Evolutionary conservation across 2,113 vertebrate genomes (phyloP), one percentile per base, ranked within the genome.

Genomic region (Lichenostomus cassidix): DNA sequence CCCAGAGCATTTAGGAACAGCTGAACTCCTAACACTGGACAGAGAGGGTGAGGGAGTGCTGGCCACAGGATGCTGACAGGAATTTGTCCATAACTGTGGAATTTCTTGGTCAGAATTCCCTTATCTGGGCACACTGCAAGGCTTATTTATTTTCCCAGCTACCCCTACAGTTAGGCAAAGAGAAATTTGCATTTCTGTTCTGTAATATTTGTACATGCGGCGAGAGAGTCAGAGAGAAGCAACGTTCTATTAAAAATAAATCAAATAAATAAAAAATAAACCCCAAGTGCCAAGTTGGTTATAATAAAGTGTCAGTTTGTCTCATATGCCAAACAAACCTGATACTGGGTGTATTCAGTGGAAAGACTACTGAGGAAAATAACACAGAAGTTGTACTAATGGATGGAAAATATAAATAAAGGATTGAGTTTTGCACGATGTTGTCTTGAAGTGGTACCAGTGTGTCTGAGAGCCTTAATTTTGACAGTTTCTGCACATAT

Each of bases 281-380:
- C 53, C 41, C 90, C 93, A 95, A 6, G 2, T 83, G 88, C 95
- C 95, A 98, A 97, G 89, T 94, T 88, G 52, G 94, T 70, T 83
- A 95, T 50, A 90, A 93, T 87, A 96, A 97, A 97, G 96, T 95
- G 92, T 97, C 94, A 97, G 93, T 77, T 88, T 77, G 94, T 63
- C 90, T 95, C 31, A 73, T 7, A 71, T 71, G 62, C 90, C 87
- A 92, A 96, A 83, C 33, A 90, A 94, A 88, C 77, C 53, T 67
- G 80, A 82, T 73, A 84, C 20, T 42, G 71, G 33, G 78, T 87
- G 74, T 76, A 90, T 58, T 91, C 77, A 94, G 80, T 77, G 62
- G 87, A 96, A 93, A 94, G 9, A 76, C 89, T 65, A 70, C 87
- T 2, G 64, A 74, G 85, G 89, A 87, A 81, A 77, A 81, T 19